phyloP scores from a whole-genome alignment of 2,113 vertebrate genomes.

The Tricholaema leucomelas region DNA sequence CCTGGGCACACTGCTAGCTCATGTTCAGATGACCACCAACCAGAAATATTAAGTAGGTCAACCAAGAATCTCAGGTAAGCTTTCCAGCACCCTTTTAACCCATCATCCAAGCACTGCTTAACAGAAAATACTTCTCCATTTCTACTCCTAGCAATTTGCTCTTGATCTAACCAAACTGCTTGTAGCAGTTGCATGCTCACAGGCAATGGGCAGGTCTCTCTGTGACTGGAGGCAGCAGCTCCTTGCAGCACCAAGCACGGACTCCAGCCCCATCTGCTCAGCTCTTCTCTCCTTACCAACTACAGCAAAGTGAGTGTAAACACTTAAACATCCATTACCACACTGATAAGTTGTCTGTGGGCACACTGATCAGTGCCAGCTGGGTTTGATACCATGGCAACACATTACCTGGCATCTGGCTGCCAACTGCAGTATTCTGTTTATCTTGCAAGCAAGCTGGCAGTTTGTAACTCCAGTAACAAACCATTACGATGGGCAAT shows the following conservation, averaged over 20 bases:
- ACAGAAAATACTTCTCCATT: background rate
- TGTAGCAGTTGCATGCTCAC: fast-evolving
- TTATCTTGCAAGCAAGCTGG: background rate
- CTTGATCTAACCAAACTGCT: background rate
- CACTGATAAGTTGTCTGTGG: background rate
- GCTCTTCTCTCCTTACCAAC: background rate
- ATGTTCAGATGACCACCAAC: too few species aligned
- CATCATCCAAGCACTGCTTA: background rate
- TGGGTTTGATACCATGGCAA: background rate
- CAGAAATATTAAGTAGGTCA: background rate
- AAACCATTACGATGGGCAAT: background rate
- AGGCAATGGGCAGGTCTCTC: background rate
- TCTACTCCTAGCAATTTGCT: background rate
- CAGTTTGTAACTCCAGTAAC: background rate
- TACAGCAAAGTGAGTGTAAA: background rate
- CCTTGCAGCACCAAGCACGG: fast-evolving
- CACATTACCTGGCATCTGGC: background rate
- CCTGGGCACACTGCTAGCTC: too few species aligned
- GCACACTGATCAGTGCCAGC: background rate
- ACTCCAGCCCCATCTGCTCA: background rate
- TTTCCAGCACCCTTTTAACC: background rate
- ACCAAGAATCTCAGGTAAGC: background rate
- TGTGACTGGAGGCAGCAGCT: background rate
- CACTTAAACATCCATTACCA: background rate
- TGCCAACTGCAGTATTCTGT: background rate